Percentiles rank a stretch among this genome's conserved stretches.
These are phyloP conservation scores for Coregonus clupeaformis DNA, from an alignment of 2,113 vertebrate genomes.

Conservation along the genomic window DNA sequence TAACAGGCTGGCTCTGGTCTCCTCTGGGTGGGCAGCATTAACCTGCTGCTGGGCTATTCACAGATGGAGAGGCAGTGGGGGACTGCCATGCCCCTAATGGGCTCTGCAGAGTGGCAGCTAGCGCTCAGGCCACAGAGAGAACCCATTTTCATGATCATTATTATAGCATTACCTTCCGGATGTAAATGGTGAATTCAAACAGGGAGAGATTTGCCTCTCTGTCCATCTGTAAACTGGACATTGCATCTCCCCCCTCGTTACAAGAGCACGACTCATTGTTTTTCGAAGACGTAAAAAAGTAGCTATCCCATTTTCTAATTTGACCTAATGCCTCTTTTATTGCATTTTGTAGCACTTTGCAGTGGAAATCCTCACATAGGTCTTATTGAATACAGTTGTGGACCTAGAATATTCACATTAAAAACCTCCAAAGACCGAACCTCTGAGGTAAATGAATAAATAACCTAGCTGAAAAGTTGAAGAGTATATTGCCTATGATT, in stretches of 20 bases:
- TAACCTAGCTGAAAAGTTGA: not conserved
- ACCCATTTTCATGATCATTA: slow-evolving; percentile 56
- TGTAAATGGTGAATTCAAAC: slow-evolving; percentile 55
- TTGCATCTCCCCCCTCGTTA: slow-evolving; percentile 51
- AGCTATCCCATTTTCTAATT: slow-evolving; percentile 14
- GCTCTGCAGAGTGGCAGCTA: slow-evolving; percentile 41
- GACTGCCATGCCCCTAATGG: slow-evolving; percentile 47
- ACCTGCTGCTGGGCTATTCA: slow-evolving; percentile 64
- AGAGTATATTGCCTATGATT: not conserved
- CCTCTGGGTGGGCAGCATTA: slow-evolving; percentile 55
- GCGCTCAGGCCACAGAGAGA: slow-evolving; percentile 48
- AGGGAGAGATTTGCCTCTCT: slow-evolving; percentile 28
- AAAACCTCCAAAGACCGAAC: too few relatives aligned
- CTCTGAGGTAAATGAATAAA: not conserved
- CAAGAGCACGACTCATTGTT: slow-evolving; percentile 11
- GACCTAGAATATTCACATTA: not conserved
- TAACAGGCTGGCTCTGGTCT: slow-evolving; percentile 52
- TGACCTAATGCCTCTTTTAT: slow-evolving; percentile 13
- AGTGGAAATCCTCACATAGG: too few relatives aligned
- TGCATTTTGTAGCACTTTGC: slow-evolving; percentile 16
- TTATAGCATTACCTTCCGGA: slow-evolving; percentile 32
- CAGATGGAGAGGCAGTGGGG: slow-evolving; percentile 44
- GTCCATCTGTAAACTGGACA: slow-evolving; percentile 46
- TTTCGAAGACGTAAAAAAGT: slow-evolving; percentile 27
- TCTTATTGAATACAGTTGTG: not conserved